Evolutionary conservation across 2,888 invertebrate genomes (phyloP).

Genomic region (Sinohyriopsis cumingii): DNA sequence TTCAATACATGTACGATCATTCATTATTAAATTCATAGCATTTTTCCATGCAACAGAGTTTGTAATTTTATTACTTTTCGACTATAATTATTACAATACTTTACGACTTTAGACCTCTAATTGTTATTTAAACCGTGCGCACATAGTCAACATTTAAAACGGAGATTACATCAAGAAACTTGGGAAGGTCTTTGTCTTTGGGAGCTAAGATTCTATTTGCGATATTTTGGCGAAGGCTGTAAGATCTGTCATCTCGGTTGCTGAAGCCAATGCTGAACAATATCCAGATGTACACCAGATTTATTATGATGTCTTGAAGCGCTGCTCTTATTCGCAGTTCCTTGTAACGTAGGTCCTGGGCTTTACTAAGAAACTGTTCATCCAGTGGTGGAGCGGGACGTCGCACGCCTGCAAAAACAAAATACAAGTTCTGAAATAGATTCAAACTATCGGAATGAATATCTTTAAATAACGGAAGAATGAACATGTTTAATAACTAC

Average conservation of each 20-base stretch:
- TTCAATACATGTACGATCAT: too few species aligned
- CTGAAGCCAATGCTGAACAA: conserved; percentile 50
- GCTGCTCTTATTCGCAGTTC: conserved; percentile 37
- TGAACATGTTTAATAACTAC: too few species aligned
- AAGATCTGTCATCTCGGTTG: conserved; percentile 49
- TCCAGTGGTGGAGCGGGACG: conserved; percentile 33
- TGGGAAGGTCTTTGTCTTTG: conserved; percentile 10
- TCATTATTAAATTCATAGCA: too few species aligned
- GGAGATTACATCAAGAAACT: conserved; percentile 29
- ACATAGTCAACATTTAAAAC: too few species aligned
- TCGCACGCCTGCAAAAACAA: conserved; percentile 9
- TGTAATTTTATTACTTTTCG: too few species aligned
- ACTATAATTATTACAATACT: too few species aligned
- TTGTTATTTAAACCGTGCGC: too few species aligned
- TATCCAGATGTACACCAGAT: conserved; percentile 48
- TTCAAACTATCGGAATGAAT: too few species aligned
- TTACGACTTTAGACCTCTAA: too few species aligned
- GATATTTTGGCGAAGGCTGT: conserved; percentile 38
- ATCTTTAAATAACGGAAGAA: too few species aligned
- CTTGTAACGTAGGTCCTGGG: conserved; percentile 23
- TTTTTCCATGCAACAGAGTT: too few species aligned
- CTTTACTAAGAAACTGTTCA: conserved; percentile 22
- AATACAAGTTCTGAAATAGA: too few species aligned
- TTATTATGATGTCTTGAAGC: conserved; percentile 30
- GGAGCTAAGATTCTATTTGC: conserved; percentile 32